Base-by-base conservation (phyloP, 1,140 invertebrate species). In the Vollenhovia emeryi region DNA sequence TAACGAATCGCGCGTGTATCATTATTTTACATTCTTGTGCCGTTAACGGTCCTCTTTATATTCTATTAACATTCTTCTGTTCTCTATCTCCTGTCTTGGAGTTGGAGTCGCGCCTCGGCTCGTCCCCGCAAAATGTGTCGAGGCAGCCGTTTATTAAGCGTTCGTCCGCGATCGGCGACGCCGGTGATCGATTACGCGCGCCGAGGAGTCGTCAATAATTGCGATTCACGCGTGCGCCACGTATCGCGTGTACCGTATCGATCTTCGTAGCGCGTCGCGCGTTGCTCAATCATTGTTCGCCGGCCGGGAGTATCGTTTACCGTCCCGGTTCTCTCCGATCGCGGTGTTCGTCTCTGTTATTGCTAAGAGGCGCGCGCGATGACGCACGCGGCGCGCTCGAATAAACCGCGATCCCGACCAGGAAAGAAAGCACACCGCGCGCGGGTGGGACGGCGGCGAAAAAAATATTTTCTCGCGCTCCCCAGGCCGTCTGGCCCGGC, bases 391-490 rank as follows among this genome's bases (percentile, higher is more conserved):
- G n/a, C n/a, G 4, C 11, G 55, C 57, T 45, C 66, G 66, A 82
- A 82, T 82, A 73, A 82, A n/a, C 78, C 71, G 79, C 55, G 57
- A 71, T 64, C 33, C n/a, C 68, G 30, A 43, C 8, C 48, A 11
- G 43, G 73, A 71, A 84, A 64, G 66, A 88, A 84, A 88, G 87
- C 79, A 88, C 13, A 6, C 36, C 82, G 55, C 43, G 9, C 4
- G 24, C 11, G 9, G 11, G 40, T 13, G 15, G 3, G 43, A 1
- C 1, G 43, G 3, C 40, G 24, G 30, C 11, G 27, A 84, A 74
- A 73, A 85, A 86, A 89, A 88, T 83, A 83, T 89, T 89, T 88
- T 86, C n/a, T 66, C 84, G n/a, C 55, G n/a, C 48, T 30, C 30
- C 30, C 78, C 78, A 57, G 27, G 62, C 76, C 45, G 60, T 68